Percentiles rank a stretch among this genome's conserved stretches.
phyloP scores from a whole-genome alignment of 53 echinoderm and acorn worm species.

The Patiria pectinifera region DNA sequence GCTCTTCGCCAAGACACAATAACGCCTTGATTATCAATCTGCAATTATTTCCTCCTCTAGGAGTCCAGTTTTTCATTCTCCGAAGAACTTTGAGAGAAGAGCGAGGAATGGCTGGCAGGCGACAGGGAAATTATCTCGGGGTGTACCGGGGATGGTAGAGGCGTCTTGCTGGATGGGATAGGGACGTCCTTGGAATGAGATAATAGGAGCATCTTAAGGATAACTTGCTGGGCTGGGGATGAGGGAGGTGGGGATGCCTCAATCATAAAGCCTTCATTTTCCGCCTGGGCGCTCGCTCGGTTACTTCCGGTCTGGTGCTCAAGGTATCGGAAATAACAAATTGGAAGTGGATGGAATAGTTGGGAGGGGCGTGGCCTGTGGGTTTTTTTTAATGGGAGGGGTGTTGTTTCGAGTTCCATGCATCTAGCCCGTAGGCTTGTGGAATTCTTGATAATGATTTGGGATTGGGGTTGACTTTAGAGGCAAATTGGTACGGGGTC shows the following conservation, averaged over 20 bases:
- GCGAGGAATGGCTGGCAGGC: background rate
- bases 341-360: background rate
- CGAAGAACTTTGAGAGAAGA: slow-evolving; percentile 4
- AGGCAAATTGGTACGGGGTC: background rate
- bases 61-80: background rate
- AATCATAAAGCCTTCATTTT: slow-evolving; percentile 65
- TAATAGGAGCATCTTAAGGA: background rate
- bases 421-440: background rate
- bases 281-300: slow-evolving; percentile 14
- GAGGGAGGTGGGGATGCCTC: slow-evolving; percentile 44
- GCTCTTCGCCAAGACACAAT: background rate
- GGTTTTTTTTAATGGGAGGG: too few species aligned
- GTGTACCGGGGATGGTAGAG: background rate
- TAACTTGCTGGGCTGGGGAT: slow-evolving; percentile 34
- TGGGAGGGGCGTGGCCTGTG: too few species aligned
- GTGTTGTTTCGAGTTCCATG: too few species aligned
- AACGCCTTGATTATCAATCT: slow-evolving; percentile 21
- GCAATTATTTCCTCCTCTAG: background rate
- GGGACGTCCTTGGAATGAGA: slow-evolving; percentile 10
- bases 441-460: background rate
- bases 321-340: background rate
- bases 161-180: slow-evolving; percentile 2
- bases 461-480: background rate
- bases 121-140: slow-evolving; percentile 23
- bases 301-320: slow-evolving; percentile 60